Conservation (phyloP, 2,888 invertebrate species). For the Philonicus albiceps region DNA sequence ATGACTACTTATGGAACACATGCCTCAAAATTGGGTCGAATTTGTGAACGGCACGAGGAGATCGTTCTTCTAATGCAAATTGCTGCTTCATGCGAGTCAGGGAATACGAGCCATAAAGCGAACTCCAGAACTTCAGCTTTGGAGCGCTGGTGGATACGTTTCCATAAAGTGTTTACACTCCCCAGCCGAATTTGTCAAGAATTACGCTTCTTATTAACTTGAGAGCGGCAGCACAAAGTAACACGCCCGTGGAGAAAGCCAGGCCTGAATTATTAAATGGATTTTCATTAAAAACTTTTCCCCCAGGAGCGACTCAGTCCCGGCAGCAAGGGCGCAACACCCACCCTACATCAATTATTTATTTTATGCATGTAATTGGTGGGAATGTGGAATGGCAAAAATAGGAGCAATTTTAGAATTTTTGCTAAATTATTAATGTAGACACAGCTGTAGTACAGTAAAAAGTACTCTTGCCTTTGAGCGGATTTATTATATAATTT, state of each 20-base stretch:
- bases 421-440: constrained; percentile 6
- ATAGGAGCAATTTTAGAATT: not conserved
- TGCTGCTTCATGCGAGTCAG: not conserved
- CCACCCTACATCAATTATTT: not conserved
- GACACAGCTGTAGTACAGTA: not conserved
- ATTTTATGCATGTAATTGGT: not conserved
- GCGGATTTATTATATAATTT: not conserved
- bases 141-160: not conserved
- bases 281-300: constrained; percentile 28
- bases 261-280: constrained; percentile 17
- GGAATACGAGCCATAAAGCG: not conserved
- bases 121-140: not conserved
- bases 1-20: not conserved
- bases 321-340: not conserved
- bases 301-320: not conserved
- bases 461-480: not conserved
- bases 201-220: constrained; percentile 22
- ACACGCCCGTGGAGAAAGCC: not conserved
- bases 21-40: not conserved
- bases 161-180: constrained; percentile 27
- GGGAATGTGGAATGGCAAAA: not conserved
- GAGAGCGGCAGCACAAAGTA: not conserved
- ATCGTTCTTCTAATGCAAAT: not conserved
- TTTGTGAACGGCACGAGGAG: not conserved
- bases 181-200: constrained; percentile 1